Conservation (phyloP, 1,140 invertebrate species). For the Babylonia areolata region DNA sequence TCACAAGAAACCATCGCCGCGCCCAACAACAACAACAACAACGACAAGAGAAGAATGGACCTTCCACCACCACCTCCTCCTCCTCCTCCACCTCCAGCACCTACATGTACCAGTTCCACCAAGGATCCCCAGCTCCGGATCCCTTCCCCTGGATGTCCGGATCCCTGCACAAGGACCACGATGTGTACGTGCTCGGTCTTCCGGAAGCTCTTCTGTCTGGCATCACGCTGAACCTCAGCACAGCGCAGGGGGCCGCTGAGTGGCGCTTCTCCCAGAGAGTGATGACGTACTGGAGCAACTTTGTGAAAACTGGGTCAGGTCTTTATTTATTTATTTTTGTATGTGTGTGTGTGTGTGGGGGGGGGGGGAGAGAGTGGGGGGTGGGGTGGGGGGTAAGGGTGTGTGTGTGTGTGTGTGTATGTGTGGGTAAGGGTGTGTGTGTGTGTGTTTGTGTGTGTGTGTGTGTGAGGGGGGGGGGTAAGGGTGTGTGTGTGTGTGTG, state of each 20-base stretch:
- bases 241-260: background rate
- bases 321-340: background rate
- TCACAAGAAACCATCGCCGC: conserved; percentile 7
- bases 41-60: too few species aligned
- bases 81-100: background rate
- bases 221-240: background rate
- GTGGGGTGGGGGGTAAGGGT: background rate
- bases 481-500: background rate
- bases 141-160: background rate
- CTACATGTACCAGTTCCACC: conserved; percentile 27
- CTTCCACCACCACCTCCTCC: background rate
- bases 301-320: conserved; percentile 19
- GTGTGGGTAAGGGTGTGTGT: background rate
- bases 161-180: conserved; percentile 17
- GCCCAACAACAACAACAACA: background rate
- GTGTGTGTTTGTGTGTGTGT: background rate
- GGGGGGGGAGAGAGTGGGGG: background rate
- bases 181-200: background rate
- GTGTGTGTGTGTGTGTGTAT: background rate
- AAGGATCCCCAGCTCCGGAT: background rate
- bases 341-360: background rate
- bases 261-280: background rate
- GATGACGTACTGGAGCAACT: conserved; percentile 30
- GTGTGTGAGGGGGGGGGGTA: background rate
- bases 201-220: background rate